phyloP scores from a whole-genome alignment of 2,797 vertebrate species.

The Artibeus lituratus region DNA sequence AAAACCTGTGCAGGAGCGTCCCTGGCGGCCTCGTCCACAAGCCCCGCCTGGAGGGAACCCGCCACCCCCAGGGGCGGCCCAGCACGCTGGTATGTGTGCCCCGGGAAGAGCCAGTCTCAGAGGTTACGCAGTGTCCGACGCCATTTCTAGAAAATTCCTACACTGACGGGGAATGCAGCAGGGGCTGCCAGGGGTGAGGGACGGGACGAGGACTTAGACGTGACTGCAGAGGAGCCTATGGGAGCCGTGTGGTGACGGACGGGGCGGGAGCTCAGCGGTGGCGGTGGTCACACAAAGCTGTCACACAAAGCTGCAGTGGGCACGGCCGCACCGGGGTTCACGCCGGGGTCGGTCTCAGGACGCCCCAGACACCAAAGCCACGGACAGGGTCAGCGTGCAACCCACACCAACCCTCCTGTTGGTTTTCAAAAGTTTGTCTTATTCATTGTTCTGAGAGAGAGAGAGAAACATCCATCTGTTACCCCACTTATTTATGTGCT shows the following conservation, averaged over 20 bases:
- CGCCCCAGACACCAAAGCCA: background rate
- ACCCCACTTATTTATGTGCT: too few species aligned
- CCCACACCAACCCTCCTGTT: background rate
- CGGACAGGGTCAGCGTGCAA: background rate
- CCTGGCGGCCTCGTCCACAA: background rate
- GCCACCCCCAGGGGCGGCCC: background rate
- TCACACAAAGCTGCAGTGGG: background rate
- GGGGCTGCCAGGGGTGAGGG: too few species aligned
- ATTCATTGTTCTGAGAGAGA: too few species aligned
- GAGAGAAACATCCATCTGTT: too few species aligned
- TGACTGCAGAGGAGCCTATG: rapidly evolving
- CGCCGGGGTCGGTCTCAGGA: rapidly evolving
- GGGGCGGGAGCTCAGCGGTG: rapidly evolving
- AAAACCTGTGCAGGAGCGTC: background rate
- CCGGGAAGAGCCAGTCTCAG: background rate
- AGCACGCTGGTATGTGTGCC: background rate
- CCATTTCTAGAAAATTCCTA: background rate
- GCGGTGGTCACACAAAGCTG: background rate
- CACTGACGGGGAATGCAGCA: background rate
- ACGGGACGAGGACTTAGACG: background rate
- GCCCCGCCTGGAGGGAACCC: background rate
- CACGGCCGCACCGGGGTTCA: too few species aligned
- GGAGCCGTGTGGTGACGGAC: rapidly evolving
- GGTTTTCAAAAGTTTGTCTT: too few species aligned
- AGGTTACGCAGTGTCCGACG: rapidly evolving